Base-by-base conservation (phyloP, 1,140 invertebrate genomes). In the Zaprionus inermis region DNA sequence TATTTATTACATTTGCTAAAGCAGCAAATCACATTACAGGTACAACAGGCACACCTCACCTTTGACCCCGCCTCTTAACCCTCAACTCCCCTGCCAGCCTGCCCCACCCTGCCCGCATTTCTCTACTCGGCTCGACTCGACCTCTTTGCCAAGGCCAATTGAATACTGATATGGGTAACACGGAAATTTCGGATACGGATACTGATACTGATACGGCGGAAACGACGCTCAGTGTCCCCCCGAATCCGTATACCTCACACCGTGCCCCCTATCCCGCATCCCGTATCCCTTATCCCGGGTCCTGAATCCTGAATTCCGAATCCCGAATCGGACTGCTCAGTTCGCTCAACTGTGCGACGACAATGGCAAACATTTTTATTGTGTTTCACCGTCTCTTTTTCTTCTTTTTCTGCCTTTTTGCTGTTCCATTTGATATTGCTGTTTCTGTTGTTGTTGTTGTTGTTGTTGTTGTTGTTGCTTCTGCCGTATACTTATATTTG, bases 321-420 rank as follows among this genome's bases (percentile, higher is more conserved):
- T 14, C 32, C 10, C 55, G 30, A 36, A 56, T 32, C 32, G 10
- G 24, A 22, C 28, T 30, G 28, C 28, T 54, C 34, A 55, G 63
- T 55, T 65, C 24, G 51, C 16, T 81, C 63, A 82, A 68, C 75
- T 82, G 70, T 67, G 76, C 79, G 54, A 83, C 76, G 54, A 83
- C 76, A 77, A 82, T 78, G 73, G 71, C 72, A 71, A 82, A 79
- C 77, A 79, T 79, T 82, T 82, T 83, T 76, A 76, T 83, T 81
- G 73, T 81, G 81, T 78, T 82, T 79, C 61, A 74, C 51, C 63
- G 59, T 77, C 73, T 81, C 32, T 77, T 67, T 36, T 38, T 51
- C 6, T 44, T 64, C 38, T 46, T 46, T 51, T 64, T 56, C 46
- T 64, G 44, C n/a, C 44, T 38, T 38, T 56, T 32, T 41, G 24